phyloP scores from a whole-genome alignment of 2,113 vertebrate species.

The Athene noctua region DNA sequence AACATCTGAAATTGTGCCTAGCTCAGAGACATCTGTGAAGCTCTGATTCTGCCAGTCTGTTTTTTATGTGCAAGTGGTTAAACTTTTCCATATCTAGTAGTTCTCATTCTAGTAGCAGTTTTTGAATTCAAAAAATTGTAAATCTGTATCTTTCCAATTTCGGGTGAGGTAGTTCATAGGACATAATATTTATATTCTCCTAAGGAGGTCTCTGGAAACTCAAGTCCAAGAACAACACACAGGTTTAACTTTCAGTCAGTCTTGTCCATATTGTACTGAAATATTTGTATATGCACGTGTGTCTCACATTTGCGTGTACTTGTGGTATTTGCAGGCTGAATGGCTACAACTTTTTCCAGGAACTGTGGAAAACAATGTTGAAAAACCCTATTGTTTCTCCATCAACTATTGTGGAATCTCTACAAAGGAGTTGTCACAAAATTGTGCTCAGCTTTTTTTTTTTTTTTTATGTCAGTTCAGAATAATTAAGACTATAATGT shows the following conservation, averaged over 20 bases:
- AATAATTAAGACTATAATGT: neutral
- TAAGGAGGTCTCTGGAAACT: neutral
- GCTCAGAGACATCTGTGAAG: neutral
- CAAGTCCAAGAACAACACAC: neutral
- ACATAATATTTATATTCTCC: neutral
- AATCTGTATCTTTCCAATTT: neutral
- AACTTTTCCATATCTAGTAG: neutral
- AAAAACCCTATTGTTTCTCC: neutral
- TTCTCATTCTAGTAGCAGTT: neutral
- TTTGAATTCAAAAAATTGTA: neutral
- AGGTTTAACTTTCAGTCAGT: neutral
- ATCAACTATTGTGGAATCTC: neutral
- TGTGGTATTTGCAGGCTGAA: neutral
- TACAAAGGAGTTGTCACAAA: neutral
- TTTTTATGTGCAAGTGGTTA: neutral
- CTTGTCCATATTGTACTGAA: neutral
- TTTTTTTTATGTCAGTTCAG: neutral
- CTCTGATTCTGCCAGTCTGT: neutral
- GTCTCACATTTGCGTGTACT: neutral
- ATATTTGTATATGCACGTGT: neutral
- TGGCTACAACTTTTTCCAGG: neutral
- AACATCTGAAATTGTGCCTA: neutral
- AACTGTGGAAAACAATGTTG: neutral
- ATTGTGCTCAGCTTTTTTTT: neutral
- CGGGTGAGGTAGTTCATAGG: neutral